Evolutionary conservation across 2,113 vertebrate genomes (phyloP).

Genomic region (Scortum barcoo): DNA sequence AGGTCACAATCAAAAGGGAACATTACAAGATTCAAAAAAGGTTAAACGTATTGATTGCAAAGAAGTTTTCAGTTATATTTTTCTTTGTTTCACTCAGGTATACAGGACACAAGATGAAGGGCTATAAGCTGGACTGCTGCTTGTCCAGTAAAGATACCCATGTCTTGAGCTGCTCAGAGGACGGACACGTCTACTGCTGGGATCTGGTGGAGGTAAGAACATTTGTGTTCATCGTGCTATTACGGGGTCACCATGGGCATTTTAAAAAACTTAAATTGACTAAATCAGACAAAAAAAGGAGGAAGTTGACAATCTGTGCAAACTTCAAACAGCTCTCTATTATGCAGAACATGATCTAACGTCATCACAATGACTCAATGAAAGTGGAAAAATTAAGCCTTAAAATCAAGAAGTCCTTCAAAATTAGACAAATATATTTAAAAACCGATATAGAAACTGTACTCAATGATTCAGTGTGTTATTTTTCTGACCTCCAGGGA

Average conservation of each 20-base stretch:
- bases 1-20: background rate
- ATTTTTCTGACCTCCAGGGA: conserved; percentile 79
- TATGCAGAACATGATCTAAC: background rate
- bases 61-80: background rate
- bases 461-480: background rate
- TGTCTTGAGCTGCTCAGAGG: conserved; percentile 93
- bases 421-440: background rate
- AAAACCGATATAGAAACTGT: background rate
- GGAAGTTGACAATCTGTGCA: background rate
- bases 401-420: background rate
- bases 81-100: conserved; percentile 82
- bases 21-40: background rate
- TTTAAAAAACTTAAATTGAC: background rate
- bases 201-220: conserved; percentile 91
- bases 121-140: conserved; percentile 94
- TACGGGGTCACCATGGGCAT: background rate
- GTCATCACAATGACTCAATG: background rate
- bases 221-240: background rate
- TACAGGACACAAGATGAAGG: conserved; percentile 90
- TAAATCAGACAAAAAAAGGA: background rate
- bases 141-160: conserved; percentile 91
- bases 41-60: background rate
- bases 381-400: background rate
- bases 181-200: conserved; percentile 94
- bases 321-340: background rate